A percentile compares a stretch with the other conserved stretches of the same genome.
Evolutionary conservation across 2,888 invertebrate genomes (phyloP).

Genomic region (Apoda limacodes): DNA sequence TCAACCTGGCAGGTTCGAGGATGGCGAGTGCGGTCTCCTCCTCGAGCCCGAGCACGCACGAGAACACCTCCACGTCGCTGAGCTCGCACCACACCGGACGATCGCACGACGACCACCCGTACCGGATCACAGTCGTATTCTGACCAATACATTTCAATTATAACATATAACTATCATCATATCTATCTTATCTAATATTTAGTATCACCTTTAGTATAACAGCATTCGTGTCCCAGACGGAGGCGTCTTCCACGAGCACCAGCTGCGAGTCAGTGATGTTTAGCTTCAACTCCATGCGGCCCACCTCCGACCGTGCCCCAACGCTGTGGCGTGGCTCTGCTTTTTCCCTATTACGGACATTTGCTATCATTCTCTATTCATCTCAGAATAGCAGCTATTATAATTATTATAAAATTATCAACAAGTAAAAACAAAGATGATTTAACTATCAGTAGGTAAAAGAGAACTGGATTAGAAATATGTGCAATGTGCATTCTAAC

Average conservation of each 20-base stretch:
- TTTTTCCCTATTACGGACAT: no score
- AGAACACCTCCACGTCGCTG: slow-evolving; percentile 93
- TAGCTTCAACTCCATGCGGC: slow-evolving; percentile 85
- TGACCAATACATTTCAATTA: no score
- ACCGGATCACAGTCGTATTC: slow-evolving; percentile 90
- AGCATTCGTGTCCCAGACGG: slow-evolving; percentile 90
- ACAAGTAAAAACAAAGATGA: no score
- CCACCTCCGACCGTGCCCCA: slow-evolving; percentile 19
- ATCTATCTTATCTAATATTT: neutral
- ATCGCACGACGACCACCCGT: slow-evolving; percentile 74
- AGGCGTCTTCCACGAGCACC: slow-evolving; percentile 92
- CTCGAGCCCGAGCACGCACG: slow-evolving; percentile 89
- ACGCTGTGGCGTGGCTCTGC: no score
- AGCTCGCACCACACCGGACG: slow-evolving; percentile 89
- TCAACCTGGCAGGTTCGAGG: slow-evolving; percentile 91
- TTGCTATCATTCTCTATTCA: no score
- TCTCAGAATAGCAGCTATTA: no score
- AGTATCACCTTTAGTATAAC: slow-evolving; percentile 82
- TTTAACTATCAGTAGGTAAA: no score
- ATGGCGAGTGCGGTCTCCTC: slow-evolving; percentile 95
- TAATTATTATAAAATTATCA: no score
- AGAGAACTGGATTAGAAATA: no score
- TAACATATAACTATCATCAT: neutral
- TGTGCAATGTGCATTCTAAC: no score
- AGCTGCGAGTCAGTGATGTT: slow-evolving; percentile 97